Conservation (phyloP, 2,888 invertebrate genomes). For the Netelia fuscicornis region DNA sequence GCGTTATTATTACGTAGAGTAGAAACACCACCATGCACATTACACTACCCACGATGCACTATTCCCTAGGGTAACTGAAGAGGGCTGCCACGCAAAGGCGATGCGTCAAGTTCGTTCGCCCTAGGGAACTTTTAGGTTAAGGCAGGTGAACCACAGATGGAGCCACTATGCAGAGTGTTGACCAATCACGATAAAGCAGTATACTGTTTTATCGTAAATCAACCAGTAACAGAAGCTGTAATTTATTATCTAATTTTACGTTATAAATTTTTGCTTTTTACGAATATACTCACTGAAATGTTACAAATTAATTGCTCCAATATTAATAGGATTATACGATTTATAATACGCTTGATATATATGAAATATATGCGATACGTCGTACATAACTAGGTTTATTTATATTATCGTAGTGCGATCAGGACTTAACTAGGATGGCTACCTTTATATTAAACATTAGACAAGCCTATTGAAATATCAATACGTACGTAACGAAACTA, state of each 20-base stretch:
- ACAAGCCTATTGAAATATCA: background rate
- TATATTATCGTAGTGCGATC: too few species aligned
- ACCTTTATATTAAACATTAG: too few species aligned
- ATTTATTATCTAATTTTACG: too few species aligned
- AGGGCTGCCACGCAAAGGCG: background rate
- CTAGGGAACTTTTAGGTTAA: background rate
- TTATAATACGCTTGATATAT: too few species aligned
- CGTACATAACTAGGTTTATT: too few species aligned
- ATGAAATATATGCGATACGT: too few species aligned
- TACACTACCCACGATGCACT: background rate
- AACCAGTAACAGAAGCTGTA: too few species aligned
- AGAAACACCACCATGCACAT: background rate
- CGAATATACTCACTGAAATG: too few species aligned
- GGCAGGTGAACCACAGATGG: background rate
- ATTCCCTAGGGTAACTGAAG: background rate
- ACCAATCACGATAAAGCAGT: background rate
- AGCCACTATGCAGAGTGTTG: background rate
- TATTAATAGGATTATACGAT: too few species aligned
- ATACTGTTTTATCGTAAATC: background rate
- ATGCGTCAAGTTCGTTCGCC: background rate
- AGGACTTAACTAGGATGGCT: too few species aligned
- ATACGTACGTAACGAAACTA: background rate
- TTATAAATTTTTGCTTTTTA: too few species aligned
- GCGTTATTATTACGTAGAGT: background rate
- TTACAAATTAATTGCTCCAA: too few species aligned